phyloP scores from a whole-genome alignment of 2,113 vertebrate species.

The Dolichotis patagonum region DNA sequence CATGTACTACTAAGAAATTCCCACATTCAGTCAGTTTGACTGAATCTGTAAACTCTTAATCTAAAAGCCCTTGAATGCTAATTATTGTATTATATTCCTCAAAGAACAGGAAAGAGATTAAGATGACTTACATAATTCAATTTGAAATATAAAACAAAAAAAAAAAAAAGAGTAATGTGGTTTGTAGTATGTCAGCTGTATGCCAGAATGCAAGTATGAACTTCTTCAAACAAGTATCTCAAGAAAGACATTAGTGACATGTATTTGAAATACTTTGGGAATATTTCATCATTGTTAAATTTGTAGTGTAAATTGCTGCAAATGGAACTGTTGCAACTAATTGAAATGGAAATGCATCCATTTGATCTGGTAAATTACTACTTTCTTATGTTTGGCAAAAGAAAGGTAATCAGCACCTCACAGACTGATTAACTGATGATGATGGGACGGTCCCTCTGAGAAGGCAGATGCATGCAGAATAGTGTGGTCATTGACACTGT shows the following conservation, averaged over 20 bases:
- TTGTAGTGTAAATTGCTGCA: neutral
- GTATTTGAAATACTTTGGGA: constrained; percentile 41
- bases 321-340: neutral
- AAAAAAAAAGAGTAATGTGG: constrained; percentile 18
- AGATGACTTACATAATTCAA: constrained; percentile 65
- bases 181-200: constrained; percentile 50
- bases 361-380: constrained; percentile 24
- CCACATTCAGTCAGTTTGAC: neutral
- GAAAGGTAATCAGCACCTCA: neutral
- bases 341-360: constrained; percentile 12
- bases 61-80: constrained; percentile 57
- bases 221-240: constrained; percentile 42
- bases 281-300: constrained; percentile 51
- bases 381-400: neutral
- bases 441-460: neutral
- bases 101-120: constrained; percentile 69
- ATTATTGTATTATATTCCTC: constrained; percentile 68
- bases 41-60: constrained; percentile 54
- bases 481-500: neutral
- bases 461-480: neutral
- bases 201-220: constrained; percentile 23
- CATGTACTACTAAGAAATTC: constrained; percentile 54
- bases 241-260: constrained; percentile 13
- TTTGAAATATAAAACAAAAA: constrained; percentile 16
- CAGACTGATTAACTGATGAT: neutral